phyloP scores from a whole-genome alignment of 2,888 invertebrate genomes.

The Rhagophthalmus giganteus region DNA sequence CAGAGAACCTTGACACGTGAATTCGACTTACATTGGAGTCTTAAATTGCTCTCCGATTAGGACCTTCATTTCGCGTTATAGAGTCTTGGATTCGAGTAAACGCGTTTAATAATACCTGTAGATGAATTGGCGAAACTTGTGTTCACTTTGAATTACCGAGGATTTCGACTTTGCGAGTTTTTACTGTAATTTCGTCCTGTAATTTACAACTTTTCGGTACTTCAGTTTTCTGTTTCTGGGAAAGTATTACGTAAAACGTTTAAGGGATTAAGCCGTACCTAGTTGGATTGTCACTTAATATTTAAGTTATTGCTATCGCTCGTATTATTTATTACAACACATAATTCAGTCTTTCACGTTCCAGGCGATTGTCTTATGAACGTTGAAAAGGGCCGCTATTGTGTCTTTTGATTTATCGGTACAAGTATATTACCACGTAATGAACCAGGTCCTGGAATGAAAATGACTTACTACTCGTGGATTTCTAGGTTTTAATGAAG shows the following conservation, averaged over 20 bases:
- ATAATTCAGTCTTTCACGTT: conserved; percentile 31
- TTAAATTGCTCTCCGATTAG: background rate
- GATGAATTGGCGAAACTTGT: too few species aligned
- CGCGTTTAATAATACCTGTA: too few species aligned
- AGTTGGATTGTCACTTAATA: conserved; percentile 19
- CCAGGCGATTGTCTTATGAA: conserved; percentile 34
- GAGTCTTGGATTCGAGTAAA: too few species aligned
- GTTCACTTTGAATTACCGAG: too few species aligned
- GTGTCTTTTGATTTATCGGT: conserved; percentile 33
- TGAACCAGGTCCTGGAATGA: conserved; percentile 23
- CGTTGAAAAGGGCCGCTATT: conserved; percentile 30
- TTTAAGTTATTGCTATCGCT: conserved; percentile 28
- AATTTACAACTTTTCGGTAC: conserved; percentile 3
- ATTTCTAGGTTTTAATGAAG: background rate
- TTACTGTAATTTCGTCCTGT: too few species aligned
- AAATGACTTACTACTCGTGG: conserved; percentile 18
- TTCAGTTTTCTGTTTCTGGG: conserved; percentile 9
- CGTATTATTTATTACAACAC: conserved; percentile 25
- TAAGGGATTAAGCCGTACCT: conserved; percentile 14
- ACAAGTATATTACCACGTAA: conserved; percentile 32
- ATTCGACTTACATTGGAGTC: background rate
- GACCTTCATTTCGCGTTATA: background rate
- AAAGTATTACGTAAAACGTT: conserved; percentile 14
- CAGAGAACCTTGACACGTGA: too few species aligned
- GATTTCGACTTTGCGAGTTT: too few species aligned